Evolutionary conservation across 1,140 invertebrate genomes (phyloP).

Genomic region (Chironomus tepperi): DNA sequence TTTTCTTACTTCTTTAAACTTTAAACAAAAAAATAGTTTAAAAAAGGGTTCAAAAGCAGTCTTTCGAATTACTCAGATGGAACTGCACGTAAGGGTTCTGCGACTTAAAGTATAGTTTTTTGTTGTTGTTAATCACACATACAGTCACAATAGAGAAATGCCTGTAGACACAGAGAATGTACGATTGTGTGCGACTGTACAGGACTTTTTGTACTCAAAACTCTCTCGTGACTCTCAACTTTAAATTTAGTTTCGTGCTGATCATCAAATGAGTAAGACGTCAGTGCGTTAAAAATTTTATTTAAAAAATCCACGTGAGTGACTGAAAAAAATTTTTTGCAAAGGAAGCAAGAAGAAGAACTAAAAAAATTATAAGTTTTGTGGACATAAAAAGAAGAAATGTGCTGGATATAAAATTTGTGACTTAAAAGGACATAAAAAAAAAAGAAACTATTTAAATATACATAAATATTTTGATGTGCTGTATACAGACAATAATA

Average conservation of each 20-base stretch:
- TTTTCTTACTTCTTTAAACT: neutral
- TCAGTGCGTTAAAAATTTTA: neutral
- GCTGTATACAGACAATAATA: neutral
- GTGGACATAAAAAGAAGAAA: neutral
- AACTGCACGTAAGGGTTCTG: neutral
- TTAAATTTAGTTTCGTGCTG: neutral
- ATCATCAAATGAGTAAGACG: neutral
- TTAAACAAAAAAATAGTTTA: neutral
- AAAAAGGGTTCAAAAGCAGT: neutral
- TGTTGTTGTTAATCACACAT: neutral
- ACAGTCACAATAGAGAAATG: neutral
- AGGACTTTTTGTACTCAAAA: neutral
- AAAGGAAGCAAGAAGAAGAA: neutral
- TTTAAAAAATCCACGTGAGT: neutral
- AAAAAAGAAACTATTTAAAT: neutral
- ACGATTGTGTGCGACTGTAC: neutral
- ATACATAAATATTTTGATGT: too few species aligned
- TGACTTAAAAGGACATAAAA: neutral
- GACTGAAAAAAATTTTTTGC: neutral
- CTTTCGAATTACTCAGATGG: neutral
- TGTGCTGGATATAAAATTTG: neutral
- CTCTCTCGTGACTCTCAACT: neutral
- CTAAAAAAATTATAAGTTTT: neutral
- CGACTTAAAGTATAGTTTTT: neutral
- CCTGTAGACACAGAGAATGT: too few species aligned